Percentiles rank a stretch among this genome's conserved stretches.
phyloP scores from a whole-genome alignment of 2,797 vertebrate species.

The Pyrocephalus nanus region DNA sequence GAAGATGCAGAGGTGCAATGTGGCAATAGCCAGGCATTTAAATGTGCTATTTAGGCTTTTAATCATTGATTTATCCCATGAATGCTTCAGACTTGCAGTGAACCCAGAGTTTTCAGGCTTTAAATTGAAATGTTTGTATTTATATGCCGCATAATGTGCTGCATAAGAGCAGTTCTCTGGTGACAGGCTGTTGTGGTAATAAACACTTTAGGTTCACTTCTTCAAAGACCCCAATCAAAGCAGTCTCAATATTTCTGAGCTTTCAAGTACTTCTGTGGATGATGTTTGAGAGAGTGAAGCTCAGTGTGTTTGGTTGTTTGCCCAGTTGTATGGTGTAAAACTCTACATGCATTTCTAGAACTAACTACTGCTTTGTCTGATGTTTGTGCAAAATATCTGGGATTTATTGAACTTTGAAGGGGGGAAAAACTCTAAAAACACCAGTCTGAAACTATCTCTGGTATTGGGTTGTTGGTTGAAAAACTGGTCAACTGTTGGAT shows the following conservation, averaged over 20 bases:
- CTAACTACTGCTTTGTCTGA: neutral
- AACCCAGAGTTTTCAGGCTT: neutral
- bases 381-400: neutral
- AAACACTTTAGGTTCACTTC: neutral
- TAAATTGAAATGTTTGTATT: neutral
- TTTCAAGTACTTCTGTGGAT: neutral
- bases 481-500: neutral
- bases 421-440: rapidly evolving
- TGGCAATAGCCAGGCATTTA: neutral
- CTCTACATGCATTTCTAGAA: rapidly evolving
- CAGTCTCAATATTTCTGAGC: neutral
- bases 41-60: neutral
- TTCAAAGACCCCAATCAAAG: neutral
- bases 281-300: neutral
- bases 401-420: neutral
- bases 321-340: neutral
- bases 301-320: rapidly evolving
- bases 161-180: neutral
- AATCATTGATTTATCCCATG: neutral
- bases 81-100: neutral
- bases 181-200: neutral
- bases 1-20: neutral
- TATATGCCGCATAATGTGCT: neutral
- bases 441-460: neutral
- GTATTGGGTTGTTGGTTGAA: neutral